Conservation (phyloP, 2,113 vertebrate species). For the Uria aalge region DNA sequence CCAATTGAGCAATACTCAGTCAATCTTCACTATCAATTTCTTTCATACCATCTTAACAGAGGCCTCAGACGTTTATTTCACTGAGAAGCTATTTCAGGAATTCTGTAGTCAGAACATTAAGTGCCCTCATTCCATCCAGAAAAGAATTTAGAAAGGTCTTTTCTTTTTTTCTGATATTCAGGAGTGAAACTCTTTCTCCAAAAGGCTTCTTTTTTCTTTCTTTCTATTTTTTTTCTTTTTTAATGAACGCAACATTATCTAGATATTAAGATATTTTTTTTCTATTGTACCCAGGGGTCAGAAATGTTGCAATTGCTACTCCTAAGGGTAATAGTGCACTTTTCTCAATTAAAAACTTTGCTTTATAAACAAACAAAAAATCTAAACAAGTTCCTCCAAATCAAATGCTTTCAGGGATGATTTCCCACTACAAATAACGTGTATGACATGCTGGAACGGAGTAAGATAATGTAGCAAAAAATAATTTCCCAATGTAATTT, state of each 20-base stretch:
- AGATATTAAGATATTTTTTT: not conserved
- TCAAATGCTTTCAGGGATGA: not conserved
- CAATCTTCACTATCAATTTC: not conserved
- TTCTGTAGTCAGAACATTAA: not conserved
- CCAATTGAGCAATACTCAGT: not conserved
- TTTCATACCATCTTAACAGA: not conserved
- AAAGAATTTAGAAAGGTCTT: not conserved
- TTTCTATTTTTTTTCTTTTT: not conserved
- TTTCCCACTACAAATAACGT: not conserved
- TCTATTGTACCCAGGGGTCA: not conserved
- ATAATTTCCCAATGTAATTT: not conserved
- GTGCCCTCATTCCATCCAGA: not conserved
- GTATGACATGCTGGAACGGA: not conserved
- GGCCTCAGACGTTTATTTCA: not conserved
- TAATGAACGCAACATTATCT: not conserved
- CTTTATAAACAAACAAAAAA: not conserved
- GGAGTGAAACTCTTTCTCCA: not conserved
- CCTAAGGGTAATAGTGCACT: not conserved
- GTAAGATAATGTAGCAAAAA: not conserved
- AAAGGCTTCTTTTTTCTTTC: not conserved
- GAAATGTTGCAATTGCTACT: slow-evolving; percentile 2
- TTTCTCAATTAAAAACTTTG: not conserved
- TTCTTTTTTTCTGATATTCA: not conserved
- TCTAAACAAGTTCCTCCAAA: not conserved
- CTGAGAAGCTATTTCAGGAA: not conserved